Conservation (phyloP, 2,113 vertebrate species). For the Zosterops pallidus region DNA sequence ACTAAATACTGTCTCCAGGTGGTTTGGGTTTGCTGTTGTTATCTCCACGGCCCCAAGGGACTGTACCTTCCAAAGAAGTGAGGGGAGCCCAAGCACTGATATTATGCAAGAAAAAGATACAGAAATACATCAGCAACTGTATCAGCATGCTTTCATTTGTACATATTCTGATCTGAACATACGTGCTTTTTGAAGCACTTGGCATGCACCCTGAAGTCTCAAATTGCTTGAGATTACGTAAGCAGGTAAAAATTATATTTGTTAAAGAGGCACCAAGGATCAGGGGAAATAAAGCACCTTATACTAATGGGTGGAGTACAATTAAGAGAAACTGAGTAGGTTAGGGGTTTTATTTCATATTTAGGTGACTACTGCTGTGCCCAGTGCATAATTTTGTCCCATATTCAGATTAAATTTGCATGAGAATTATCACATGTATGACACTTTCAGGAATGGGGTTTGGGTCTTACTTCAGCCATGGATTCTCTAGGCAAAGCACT, state of each 20-base stretch:
- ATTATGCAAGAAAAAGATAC: constrained; percentile 33
- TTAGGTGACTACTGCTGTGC: neutral
- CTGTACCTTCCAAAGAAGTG: neutral
- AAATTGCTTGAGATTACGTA: neutral
- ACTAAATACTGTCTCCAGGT: constrained; percentile 51
- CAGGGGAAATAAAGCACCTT: neutral
- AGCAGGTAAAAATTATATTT: constrained; percentile 19
- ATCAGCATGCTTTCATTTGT: constrained; percentile 14
- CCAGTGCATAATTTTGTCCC: neutral
- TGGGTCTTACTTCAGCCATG: neutral
- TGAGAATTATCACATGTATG: neutral
- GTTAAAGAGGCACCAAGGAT: neutral
- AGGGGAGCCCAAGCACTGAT: neutral
- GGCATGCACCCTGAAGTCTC: neutral
- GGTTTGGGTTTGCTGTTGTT: constrained; percentile 54
- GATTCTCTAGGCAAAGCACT: neutral
- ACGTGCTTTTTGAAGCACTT: neutral
- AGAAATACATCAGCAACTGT: constrained; percentile 12
- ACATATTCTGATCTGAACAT: neutral
- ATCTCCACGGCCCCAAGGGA: constrained; percentile 50
- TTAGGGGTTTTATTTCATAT: neutral
- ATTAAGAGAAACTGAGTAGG: neutral
- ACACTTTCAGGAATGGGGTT: neutral
- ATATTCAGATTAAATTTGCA: neutral
- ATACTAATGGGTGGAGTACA: neutral